Percentiles rank a stretch among this genome's conserved stretches.
These are phyloP conservation scores for Telenomus remus DNA, from an alignment of 1,140 invertebrate genomes.

Conservation along the genomic window DNA sequence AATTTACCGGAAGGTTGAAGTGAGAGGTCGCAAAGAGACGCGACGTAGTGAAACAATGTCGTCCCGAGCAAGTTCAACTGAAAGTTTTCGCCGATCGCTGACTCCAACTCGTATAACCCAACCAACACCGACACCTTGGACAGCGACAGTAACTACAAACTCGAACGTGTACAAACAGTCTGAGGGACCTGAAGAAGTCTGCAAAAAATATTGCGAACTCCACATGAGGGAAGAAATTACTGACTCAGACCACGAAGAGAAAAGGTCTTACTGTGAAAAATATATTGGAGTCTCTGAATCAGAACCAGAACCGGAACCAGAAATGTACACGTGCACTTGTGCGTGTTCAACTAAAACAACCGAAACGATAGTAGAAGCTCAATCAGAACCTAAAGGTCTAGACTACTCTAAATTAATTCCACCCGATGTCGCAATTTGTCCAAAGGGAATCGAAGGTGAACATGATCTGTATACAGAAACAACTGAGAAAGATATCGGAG, in stretches of 20 bases:
- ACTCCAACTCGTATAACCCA: constrained; percentile 72
- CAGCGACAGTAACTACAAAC: constrained; percentile 65
- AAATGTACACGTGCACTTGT: constrained; percentile 54
- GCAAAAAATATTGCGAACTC: constrained; percentile 59
- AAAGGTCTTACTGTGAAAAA: constrained; percentile 61
- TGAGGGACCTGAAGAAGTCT: constrained; percentile 57
- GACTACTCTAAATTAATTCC: constrained; percentile 65
- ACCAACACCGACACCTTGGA: constrained; percentile 71
- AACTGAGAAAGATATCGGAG: constrained; percentile 68
- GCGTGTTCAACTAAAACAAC: constrained; percentile 26
- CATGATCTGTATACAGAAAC: constrained; percentile 71
- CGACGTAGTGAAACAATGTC: constrained; percentile 57
- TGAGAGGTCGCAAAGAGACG: constrained; percentile 55
- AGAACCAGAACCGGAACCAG: constrained; percentile 27
- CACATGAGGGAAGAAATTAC: constrained; percentile 59
- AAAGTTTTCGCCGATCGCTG: constrained; percentile 67
- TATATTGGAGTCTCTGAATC: constrained; percentile 42
- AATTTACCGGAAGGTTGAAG: constrained; percentile 64
- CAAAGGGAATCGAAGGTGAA: constrained; percentile 67
- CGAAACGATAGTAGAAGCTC: constrained; percentile 49
- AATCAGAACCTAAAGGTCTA: constrained; percentile 46
- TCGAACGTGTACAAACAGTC: constrained; percentile 63
- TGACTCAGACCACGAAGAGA: constrained; percentile 63
- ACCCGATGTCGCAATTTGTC: constrained; percentile 63
- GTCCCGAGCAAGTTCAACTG: constrained; percentile 66